Conservation (phyloP, 2,797 vertebrate genomes). For the Hemitrygon akajei region DNA sequence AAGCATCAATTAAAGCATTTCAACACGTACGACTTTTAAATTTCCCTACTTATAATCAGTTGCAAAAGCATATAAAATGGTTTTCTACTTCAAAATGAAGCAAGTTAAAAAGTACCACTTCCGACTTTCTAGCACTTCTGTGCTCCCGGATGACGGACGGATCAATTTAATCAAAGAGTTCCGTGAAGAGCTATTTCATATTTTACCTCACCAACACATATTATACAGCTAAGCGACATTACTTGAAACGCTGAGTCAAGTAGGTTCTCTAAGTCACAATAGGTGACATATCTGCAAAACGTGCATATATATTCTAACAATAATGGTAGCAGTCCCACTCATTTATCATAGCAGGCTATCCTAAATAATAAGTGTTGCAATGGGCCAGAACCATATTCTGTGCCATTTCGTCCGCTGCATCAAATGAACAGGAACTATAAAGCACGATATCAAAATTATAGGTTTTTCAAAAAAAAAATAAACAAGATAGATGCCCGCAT, state of each 20-base stretch:
- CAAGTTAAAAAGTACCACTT: neutral
- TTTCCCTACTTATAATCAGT: neutral
- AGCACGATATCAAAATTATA: neutral
- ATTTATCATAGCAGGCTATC: neutral
- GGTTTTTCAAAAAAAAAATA: neutral
- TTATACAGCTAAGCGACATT: neutral
- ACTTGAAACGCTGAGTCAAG: neutral
- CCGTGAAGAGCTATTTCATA: neutral
- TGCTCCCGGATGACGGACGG: neutral
- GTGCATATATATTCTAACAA: neutral
- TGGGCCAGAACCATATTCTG: neutral
- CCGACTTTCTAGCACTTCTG: neutral
- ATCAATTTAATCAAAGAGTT: neutral
- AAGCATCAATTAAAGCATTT: neutral
- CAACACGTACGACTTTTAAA: neutral
- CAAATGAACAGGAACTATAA: too few relatives aligned
- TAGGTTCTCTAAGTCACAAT: neutral
- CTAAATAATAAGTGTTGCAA: slow-evolving; percentile 13
- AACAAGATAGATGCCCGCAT: neutral
- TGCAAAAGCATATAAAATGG: neutral
- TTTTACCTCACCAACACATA: neutral
- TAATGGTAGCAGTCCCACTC: neutral
- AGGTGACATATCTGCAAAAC: slow-evolving; percentile 13
- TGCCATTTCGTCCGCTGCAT: neutral
- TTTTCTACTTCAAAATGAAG: neutral